These are phyloP conservation scores for Caloenas nicobarica DNA, from an alignment of 2,113 vertebrate species.

Conservation along the genomic window DNA sequence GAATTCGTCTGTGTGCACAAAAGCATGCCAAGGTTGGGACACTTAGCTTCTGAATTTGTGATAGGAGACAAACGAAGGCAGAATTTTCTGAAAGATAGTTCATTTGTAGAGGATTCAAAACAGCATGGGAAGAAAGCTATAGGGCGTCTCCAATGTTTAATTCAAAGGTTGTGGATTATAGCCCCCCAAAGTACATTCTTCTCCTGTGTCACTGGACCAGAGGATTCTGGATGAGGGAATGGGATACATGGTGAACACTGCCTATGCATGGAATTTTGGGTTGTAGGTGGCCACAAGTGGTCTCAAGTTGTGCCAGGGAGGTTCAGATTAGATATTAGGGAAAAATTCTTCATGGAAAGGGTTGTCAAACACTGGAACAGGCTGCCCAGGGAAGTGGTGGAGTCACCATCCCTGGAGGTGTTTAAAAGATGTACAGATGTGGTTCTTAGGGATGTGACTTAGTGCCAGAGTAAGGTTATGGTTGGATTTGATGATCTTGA, in stretches of 20 bases:
- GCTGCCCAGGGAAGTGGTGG: too few species aligned
- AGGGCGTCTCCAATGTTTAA: not conserved
- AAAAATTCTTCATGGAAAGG: too few species aligned
- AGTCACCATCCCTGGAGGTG: too few species aligned
- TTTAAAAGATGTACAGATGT: too few species aligned
- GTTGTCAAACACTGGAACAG: too few species aligned
- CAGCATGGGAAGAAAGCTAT: not conserved
- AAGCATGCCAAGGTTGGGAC: not conserved
- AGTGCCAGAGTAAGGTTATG: too few species aligned
- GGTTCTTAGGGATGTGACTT: too few species aligned
- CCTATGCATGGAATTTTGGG: not conserved
- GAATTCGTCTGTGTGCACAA: not conserved
- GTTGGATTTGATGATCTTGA: too few species aligned
- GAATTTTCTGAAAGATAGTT: not conserved
- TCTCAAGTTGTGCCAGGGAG: too few species aligned
- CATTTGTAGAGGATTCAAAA: not conserved
- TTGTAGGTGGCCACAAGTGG: not conserved
- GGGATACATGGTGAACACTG: not conserved
- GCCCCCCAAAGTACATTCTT: not conserved
- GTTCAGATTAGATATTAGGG: too few species aligned
- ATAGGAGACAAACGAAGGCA: not conserved
- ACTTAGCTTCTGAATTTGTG: not conserved
- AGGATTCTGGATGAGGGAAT: not conserved
- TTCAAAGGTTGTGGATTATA: not conserved
- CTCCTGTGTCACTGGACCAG: not conserved